Conservation (phyloP, 2,888 invertebrate genomes). For the Brachynemurus nebulosus region DNA sequence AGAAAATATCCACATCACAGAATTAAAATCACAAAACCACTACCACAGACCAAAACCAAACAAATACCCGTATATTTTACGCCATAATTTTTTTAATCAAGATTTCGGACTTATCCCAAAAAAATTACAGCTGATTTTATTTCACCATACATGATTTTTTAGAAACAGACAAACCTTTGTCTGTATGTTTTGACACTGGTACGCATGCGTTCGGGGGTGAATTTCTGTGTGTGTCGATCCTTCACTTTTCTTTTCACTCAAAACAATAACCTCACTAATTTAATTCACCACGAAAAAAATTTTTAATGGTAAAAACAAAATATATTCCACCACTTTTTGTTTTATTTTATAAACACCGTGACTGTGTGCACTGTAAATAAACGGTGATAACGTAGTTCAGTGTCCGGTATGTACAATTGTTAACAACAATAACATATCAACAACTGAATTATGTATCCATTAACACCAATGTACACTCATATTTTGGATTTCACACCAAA, state of each 20-base stretch:
- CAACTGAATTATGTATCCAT: too few species aligned
- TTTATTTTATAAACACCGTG: too few species aligned
- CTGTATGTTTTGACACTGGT: conserved; percentile 41
- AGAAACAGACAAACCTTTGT: conserved; percentile 37
- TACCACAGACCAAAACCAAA: background rate
- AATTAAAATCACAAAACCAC: conserved; percentile 2
- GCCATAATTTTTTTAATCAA: background rate
- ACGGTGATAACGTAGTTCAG: too few species aligned
- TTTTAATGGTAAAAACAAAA: background rate
- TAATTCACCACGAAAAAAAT: background rate
- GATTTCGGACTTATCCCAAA: background rate
- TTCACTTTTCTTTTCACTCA: conserved; percentile 9
- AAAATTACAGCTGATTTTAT: conserved; percentile 4
- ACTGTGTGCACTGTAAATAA: too few species aligned
- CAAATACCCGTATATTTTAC: background rate
- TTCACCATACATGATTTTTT: conserved; percentile 3
- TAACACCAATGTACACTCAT: too few species aligned
- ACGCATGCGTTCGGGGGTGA: conserved; percentile 38
- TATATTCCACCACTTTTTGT: too few species aligned
- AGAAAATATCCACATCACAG: conserved; percentile 24
- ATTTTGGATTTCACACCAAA: too few species aligned
- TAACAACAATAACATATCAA: too few species aligned
- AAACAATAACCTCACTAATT: conserved; percentile 7
- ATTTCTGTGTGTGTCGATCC: conserved; percentile 3
- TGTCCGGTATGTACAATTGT: too few species aligned